phyloP scores from a whole-genome alignment of 2,113 vertebrate species.

The Eurypyga helias region DNA sequence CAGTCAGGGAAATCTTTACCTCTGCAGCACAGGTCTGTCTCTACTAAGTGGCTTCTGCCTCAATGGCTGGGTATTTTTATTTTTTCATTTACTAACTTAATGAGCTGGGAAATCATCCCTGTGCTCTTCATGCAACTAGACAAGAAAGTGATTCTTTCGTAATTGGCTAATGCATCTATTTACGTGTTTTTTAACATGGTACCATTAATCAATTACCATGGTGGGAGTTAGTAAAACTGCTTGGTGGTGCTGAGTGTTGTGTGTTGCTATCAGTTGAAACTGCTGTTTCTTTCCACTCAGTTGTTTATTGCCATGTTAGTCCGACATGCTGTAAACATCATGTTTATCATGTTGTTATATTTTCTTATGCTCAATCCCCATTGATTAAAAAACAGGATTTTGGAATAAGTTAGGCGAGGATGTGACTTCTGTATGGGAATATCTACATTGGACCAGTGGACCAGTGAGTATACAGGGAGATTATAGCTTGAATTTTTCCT shows the following conservation, averaged over 20 bases:
- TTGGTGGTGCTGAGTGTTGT: not conserved
- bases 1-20: too few species aligned
- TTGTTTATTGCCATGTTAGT: not conserved
- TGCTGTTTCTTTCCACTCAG: not conserved
- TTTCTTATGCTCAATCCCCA: not conserved
- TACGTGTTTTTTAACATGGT: not conserved
- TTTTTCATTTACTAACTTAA: slow-evolving; percentile 31
- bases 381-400: not conserved
- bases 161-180: slow-evolving; percentile 37
- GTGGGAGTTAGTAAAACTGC: not conserved
- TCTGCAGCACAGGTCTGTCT: not conserved
- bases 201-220: not conserved
- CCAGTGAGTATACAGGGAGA: not conserved
- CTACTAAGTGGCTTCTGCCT: not conserved
- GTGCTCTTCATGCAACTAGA: not conserved
- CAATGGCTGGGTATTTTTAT: not conserved
- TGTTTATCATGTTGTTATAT: not conserved
- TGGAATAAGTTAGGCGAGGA: not conserved
- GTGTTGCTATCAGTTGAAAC: not conserved
- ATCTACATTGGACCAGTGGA: not conserved
- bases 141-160: not conserved
- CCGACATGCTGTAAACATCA: not conserved
- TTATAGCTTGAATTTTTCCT: not conserved
- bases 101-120: slow-evolving; percentile 36
- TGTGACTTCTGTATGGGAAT: not conserved